Percentiles rank a stretch among this genome's conserved stretches.
These are phyloP conservation scores for Spatula clypeata DNA, from an alignment of 2,797 vertebrate species.

Conservation along the genomic window DNA sequence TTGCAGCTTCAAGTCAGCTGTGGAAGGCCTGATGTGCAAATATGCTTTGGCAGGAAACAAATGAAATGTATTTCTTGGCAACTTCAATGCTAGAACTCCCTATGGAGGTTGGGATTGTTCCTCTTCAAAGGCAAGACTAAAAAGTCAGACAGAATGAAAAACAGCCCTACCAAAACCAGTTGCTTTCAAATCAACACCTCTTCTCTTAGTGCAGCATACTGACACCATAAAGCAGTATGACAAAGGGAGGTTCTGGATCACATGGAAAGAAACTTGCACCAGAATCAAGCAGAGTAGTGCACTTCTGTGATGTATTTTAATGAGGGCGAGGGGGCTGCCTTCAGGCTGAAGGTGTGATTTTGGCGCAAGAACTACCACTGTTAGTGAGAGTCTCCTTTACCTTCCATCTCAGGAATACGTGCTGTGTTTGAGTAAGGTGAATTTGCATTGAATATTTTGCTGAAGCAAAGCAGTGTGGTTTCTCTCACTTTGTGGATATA, in stretches of 20 bases:
- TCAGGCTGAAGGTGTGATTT: background rate
- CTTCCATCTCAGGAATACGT: background rate
- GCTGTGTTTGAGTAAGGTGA: background rate
- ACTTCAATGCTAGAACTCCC: background rate
- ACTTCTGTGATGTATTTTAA: background rate
- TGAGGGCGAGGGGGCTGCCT: background rate
- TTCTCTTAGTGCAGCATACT: background rate
- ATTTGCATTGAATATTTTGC: background rate
- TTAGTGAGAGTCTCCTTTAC: background rate
- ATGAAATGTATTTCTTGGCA: background rate
- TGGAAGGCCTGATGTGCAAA: background rate
- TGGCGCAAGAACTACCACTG: background rate
- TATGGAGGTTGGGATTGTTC: background rate
- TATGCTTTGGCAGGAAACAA: constrained; percentile 30
- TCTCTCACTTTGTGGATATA: fast-evolving
- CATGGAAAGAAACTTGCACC: background rate
- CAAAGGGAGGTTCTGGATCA: background rate
- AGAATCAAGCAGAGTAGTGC: background rate
- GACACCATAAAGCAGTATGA: background rate
- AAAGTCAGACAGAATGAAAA: background rate
- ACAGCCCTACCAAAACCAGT: background rate
- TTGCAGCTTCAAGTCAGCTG: background rate
- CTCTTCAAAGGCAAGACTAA: background rate
- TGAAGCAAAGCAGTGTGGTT: background rate
- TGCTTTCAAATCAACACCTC: background rate